Base-by-base conservation (phyloP, 1,140 invertebrate species). In the Hycleus phaleratus region DNA sequence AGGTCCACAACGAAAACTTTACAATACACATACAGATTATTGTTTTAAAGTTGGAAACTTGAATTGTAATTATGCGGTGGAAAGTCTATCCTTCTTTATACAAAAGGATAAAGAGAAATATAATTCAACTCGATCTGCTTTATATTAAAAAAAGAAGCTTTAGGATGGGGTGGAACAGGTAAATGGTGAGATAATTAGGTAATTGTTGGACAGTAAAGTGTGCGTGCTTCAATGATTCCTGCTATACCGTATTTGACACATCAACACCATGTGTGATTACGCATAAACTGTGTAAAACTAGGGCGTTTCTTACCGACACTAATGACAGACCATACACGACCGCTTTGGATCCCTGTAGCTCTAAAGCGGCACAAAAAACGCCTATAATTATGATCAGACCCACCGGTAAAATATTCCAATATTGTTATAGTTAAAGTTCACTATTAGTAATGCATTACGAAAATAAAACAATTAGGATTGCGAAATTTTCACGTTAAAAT, bases 221-320 rank as follows among this genome's bases (percentile, higher is more conserved):
- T 58, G 56, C 56, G 61, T 51, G 39, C 49, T 49, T 48, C 46
- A 44, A 40, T 50, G 50, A 46, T 45, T 58, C 26, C 56, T 56
- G 57, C 58, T 56, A 59, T 53, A 55, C 46, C 56, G 56, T 61
- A 64, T 61, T 64, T 64, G 62, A 64, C 62, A 64, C 62, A 64
- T 64, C 56, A 59, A 56, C 62, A 52, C 59, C 59, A 51, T 57
- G 49, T 64, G 62, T 64, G 56, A 64, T 64, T 64, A 64, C 62
- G 59, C 56, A 51, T 61, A 61, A 32, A 61, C 46, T 58, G 62
- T 53, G 61, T 64, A 64, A 64, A 64, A 61, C 56, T 59, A 46
- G 62, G 62, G 62, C 62, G 62, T 64, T 61, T 64, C 62, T 64
- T 64, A 59, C 59, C 47, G 53, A 49, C 32, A 7, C 59, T 64